These are phyloP conservation scores for Disparrhopalites patrizii DNA, from an alignment of 2,888 invertebrate genomes.

Conservation along the genomic window DNA sequence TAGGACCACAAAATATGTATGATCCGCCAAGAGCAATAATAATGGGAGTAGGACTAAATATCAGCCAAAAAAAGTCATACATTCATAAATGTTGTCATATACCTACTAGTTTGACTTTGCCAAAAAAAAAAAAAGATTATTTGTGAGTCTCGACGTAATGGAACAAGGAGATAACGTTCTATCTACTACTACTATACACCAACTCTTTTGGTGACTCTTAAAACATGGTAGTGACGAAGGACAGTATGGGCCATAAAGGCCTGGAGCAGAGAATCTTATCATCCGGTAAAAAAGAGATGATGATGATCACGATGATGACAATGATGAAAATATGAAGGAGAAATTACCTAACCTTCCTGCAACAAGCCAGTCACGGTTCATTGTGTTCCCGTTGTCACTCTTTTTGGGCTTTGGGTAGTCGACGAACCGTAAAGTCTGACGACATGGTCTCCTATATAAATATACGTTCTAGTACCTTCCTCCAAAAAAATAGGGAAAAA, in stretches of 20 bases:
- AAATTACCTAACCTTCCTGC: constrained; percentile 19
- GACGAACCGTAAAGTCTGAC: constrained; percentile 27
- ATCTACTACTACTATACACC: no score
- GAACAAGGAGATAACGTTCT: no score
- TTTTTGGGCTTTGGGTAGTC: constrained; percentile 25
- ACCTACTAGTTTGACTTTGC: no score
- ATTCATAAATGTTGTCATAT: background rate
- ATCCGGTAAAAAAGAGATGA: background rate
- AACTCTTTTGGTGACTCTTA: background rate
- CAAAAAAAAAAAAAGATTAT: no score
- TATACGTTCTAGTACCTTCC: no score
- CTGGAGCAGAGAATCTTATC: background rate
- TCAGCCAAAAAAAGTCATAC: background rate
- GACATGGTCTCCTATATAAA: constrained; percentile 15
- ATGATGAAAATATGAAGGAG: constrained; percentile 2
- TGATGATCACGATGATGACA: no score
- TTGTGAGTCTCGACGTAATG: no score
- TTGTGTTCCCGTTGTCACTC: constrained; percentile 34
- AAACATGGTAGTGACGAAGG: background rate
- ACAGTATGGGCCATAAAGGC: background rate
- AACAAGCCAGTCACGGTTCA: constrained; percentile 30
- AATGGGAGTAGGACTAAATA: no score
- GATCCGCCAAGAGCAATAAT: no score
- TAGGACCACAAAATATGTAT: background rate
- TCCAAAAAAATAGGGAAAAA: no score